These are phyloP conservation scores for Seira musarum DNA, from an alignment of 2,888 invertebrate species.

Conservation along the genomic window DNA sequence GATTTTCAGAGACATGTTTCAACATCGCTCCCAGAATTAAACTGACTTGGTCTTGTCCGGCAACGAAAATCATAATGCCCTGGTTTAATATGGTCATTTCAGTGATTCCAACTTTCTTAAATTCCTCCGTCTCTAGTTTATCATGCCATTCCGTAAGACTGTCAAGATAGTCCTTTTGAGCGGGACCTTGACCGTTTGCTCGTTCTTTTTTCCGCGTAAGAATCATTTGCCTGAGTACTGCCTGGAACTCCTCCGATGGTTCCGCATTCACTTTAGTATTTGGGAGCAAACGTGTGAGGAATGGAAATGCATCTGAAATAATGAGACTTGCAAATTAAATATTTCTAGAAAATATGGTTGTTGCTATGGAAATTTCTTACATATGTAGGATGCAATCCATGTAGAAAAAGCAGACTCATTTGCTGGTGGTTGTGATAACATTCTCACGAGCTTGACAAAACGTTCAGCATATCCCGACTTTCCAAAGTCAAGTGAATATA, in stretches of 20 bases:
- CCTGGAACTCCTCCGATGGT: conserved; percentile 32
- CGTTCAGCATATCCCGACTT: conserved; percentile 31
- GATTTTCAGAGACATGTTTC: conserved; percentile 48
- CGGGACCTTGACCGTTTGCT: neutral
- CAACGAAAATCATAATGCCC: conserved; percentile 59
- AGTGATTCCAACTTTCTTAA: conserved; percentile 44
- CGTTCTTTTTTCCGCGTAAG: conserved; percentile 32
- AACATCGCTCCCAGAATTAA: conserved; percentile 41
- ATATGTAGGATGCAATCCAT: conserved; percentile 2
- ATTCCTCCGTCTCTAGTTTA: conserved; percentile 53
- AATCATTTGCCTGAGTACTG: conserved; percentile 39
- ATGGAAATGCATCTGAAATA: conserved; percentile 56
- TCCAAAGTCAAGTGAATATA: conserved; percentile 45
- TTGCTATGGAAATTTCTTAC: conserved; percentile 11
- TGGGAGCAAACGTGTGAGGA: conserved; percentile 38
- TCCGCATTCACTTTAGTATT: conserved; percentile 25
- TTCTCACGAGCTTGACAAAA: conserved; percentile 33
- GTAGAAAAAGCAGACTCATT: neutral
- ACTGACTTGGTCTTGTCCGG: conserved; percentile 62
- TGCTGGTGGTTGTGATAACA: conserved; percentile 5
- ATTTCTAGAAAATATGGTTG: neutral
- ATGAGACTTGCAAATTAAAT: too few relatives aligned
- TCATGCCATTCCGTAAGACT: conserved; percentile 37
- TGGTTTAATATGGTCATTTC: conserved; percentile 52
- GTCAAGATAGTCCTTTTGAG: conserved; percentile 52